Base-by-base conservation (phyloP, 1,140 invertebrate genomes). In the Drosophila athabasca region DNA sequence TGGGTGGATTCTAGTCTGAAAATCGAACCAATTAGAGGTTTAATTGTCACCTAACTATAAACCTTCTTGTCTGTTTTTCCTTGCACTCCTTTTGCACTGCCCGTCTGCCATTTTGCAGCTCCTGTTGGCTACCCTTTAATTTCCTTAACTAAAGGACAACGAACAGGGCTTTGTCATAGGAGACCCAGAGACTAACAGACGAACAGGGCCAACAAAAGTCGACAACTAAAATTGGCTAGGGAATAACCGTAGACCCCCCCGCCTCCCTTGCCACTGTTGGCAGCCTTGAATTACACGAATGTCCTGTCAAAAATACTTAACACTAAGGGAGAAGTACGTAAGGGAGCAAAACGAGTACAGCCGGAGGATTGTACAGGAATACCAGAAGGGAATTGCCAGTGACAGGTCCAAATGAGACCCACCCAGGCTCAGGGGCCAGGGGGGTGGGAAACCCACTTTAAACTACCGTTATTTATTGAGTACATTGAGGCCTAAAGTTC, bases 221-320 rank as follows among this genome's bases (percentile, higher is more conserved):
- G 67, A 69, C 67, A 70, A 58, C 64, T 70, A 58, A 70, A 70
- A 69, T 69, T 65, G 64, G 19, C 67, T 50, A 26, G 67, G 19
- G 19, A 26, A 22, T 39, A 39, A 5, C 29, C 24, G 2, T 7
- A 31, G 29, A 26, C 4, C 3, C 3, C 24, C 2, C 26, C 19
- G 3, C 19, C 17, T 9, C 9, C 35, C 8, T 11, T 31, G 22
- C 41, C 49, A 1, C 19, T 15, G 15, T n/a, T 6, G 62, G 62
- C 44, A 54, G 75, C 75, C 66, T 78, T 78, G 77, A 78, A 72
- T 78, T 78, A 78, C 75, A 78, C 75, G 75, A 78, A 78, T 78
- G 75, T 78, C 65, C 75, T 78, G 75, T 78, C 75, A 78, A 78
- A 78, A 78, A 78, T 78, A 68, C 75, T 78, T 78, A 78, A 76